Conservation (phyloP, 2,113 vertebrate species). For the Anarhynchus alexandrinus region DNA sequence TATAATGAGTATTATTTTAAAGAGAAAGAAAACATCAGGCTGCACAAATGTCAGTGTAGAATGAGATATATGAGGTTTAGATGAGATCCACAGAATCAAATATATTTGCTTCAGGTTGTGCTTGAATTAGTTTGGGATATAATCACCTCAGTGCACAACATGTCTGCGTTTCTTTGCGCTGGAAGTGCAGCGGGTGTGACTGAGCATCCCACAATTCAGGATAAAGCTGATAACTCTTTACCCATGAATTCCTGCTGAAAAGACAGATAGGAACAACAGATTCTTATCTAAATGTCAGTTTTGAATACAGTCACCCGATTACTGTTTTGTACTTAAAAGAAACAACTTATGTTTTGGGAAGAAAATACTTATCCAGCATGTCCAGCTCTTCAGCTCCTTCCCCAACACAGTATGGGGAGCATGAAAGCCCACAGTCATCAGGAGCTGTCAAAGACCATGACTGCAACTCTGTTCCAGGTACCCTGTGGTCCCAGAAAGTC, state of each 20-base stretch:
- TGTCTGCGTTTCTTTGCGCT: background rate
- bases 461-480: background rate
- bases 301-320: background rate
- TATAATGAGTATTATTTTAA: background rate
- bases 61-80: constrained; percentile 4
- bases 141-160: background rate
- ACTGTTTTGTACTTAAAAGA: background rate
- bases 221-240: background rate
- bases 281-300: background rate
- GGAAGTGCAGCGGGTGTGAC: background rate
- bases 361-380: background rate
- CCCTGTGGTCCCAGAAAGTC: background rate
- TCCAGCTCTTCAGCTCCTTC: background rate
- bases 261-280: background rate
- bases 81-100: background rate
- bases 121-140: background rate
- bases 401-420: background rate
- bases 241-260: background rate
- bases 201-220: background rate
- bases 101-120: background rate
- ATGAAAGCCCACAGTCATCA: background rate
- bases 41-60: background rate
- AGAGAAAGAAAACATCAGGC: background rate
- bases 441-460: background rate
- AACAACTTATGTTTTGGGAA: background rate